Evolutionary conservation across 2,797 vertebrate species (phyloP), one percentile per base, ranked within the genome.

Genomic region (Semotilus atromaculatus): DNA sequence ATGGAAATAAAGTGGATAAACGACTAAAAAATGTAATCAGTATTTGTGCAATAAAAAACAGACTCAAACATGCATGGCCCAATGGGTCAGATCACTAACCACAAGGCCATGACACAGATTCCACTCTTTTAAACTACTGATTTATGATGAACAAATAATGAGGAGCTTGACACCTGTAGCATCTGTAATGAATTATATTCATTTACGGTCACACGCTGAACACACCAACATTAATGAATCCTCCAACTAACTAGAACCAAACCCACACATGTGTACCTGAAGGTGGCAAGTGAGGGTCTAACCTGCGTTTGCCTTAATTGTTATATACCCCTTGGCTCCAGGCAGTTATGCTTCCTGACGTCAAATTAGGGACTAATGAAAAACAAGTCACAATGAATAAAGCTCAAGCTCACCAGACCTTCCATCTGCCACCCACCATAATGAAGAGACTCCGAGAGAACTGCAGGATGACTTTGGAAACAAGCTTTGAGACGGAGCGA

Each of bases 351-450:
- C 94, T 96, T 96, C 84, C 90, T 96, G 96, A 96, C 95, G 97
- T 95, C 95, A 95, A 97, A 97, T 97, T 97, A 97, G 95, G 94
- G 94, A 94, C 94, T 97, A 97, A 97, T 97, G 95, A 97, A 97
- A 97, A 97, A 96, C 95, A 96, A 97, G 96, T 97, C 97, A 96
- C 94, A 96, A 96, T 95, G 95, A 97, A 97, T 97, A 95, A 97
- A 96, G 93, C 95, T 97, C 96, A 97, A 96, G 96, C 93, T 92
- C 88, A 87, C 73, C 92, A 95, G 93, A 92, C 93, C 94, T 86
- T 95, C 92, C 93, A 94, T 95, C 94, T 94, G 92, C 90, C 90
- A 90, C 85, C 88, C 83, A 23, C 77, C 80, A 89, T 93, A 94
- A 95, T 94, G 90, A 93, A 92, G 92, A 92, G 91, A 88, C 86